Evolutionary conservation across 2,888 invertebrate species (phyloP), one percentile per base, ranked within the genome.

Genomic region (Noctua comes): DNA sequence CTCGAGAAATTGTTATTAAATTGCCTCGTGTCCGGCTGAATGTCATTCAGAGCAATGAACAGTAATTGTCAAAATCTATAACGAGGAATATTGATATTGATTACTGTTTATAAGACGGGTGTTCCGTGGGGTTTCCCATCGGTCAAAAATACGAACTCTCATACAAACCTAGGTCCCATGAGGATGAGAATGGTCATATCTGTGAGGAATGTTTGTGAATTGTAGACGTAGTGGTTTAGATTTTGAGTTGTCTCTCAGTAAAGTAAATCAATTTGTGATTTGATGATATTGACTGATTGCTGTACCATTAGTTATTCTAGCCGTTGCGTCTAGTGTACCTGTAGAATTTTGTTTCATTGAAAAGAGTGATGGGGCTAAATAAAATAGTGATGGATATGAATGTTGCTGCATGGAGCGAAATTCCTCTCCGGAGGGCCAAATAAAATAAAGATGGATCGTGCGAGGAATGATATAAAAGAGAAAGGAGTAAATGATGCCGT

Each of bases 1-100:
- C 65, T 68, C 77, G 21, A 74, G 68, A 79, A 85, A 73, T 72
- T 48, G 16, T 1, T 69, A 59, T 72, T 86, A 71, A 79, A 79
- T 85, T 68, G 76, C 1, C 48, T 40, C 24, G 27, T 64, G 13
- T n/a, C 4, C 24, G 40, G 40, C 69, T n/a, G 54, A 57, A 75
- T 59, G 72, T 51, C 36, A 71, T 69, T 65, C 11, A 24, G 4
- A 51, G 4, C 66, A 73, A 76, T 75, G 27, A 64, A 18, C 54
- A 62, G 21, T 73, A 66, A 81, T 68, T 72, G 71, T 43, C 27
- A 16, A 85, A 80, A 79, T 64, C 31, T 59, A 70, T 81, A 36
- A 36, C 46, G n/a, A 31, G 16, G 24, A 77, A 46, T 40, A 69
- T 59, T 13, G 3, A 6, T 73, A n/a, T 73, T 31, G 59, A n/a